phyloP scores from a whole-genome alignment of 2,888 invertebrate species.

The Caenorhabditis virilis region DNA sequence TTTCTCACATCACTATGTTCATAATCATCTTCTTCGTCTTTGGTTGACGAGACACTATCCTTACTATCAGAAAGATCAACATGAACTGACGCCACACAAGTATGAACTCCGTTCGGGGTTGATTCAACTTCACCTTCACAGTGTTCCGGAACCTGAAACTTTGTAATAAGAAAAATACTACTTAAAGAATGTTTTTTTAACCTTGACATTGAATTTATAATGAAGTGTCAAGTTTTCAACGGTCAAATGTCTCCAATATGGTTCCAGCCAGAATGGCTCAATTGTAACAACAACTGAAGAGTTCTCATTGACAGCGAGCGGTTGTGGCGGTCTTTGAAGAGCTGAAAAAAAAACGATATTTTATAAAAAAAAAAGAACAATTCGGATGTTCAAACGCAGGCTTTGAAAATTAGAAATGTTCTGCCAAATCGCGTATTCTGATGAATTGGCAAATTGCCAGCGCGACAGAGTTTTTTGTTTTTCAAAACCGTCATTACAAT shows the following conservation, averaged over 20 bases:
- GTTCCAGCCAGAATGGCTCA: constrained; percentile 65
- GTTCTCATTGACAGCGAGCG: constrained; percentile 55
- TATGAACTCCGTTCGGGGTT: constrained; percentile 20
- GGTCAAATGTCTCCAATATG: constrained; percentile 61
- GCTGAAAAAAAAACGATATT: constrained; percentile 52
- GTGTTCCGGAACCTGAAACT: constrained; percentile 52
- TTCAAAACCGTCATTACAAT: too few species aligned
- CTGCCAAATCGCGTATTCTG: not conserved
- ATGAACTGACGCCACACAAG: constrained; percentile 20
- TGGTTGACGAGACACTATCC: constrained; percentile 11
- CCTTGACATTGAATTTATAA: constrained; percentile 58
- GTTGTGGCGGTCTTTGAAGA: constrained; percentile 59
- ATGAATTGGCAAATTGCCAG: too few species aligned
- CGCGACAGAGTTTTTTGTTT: too few species aligned
- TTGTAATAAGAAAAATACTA: not conserved
- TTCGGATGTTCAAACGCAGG: not conserved
- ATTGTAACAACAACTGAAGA: constrained; percentile 58
- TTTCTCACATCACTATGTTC: constrained; percentile 50
- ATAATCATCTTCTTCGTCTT: constrained; percentile 41
- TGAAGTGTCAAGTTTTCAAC: constrained; percentile 57
- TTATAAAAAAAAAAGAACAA: not conserved
- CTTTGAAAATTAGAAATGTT: not conserved
- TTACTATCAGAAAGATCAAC: constrained; percentile 28
- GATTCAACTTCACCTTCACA: constrained; percentile 52
- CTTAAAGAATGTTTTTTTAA: constrained; percentile 5